These are phyloP conservation scores for Cardinalis cardinalis DNA, from an alignment of 2,113 vertebrate species.

Conservation along the genomic window DNA sequence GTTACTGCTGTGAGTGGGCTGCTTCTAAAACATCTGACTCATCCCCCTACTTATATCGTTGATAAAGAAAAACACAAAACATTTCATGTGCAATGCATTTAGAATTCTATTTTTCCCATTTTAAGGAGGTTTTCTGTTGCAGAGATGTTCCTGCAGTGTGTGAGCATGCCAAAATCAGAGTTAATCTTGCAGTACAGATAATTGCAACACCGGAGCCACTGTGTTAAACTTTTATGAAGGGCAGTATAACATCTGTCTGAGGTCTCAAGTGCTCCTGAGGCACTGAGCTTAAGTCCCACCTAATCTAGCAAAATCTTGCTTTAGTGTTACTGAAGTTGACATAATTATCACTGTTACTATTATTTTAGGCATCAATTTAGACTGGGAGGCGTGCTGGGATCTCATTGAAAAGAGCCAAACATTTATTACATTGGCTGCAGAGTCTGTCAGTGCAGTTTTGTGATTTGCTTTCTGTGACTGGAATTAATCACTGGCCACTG, in stretches of 20 bases:
- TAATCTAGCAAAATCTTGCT: not conserved
- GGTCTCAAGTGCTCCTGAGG: not conserved
- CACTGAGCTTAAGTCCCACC: not conserved
- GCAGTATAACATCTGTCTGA: not conserved
- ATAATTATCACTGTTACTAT: not conserved
- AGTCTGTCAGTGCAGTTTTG: not conserved
- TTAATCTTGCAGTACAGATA: not conserved
- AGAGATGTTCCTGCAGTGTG: not conserved
- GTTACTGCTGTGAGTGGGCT: not conserved
- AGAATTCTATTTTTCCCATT: not conserved
- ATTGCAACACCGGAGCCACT: not conserved
- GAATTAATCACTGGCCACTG: not conserved
- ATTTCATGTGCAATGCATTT: not conserved
- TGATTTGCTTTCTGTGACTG: not conserved
- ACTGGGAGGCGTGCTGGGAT: not conserved
- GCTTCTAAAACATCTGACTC: not conserved
- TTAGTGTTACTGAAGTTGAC: not conserved
- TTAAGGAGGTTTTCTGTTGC: not conserved
- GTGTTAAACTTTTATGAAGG: not conserved
- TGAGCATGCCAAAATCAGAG: not conserved
- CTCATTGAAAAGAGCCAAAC: not conserved
- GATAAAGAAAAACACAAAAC: not conserved
- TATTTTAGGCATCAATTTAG: not conserved
- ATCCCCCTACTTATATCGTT: rapidly evolving
- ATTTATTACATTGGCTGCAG: not conserved